These are phyloP conservation scores for Oreortyx pictus DNA, from an alignment of 2,797 vertebrate species.

Conservation along the genomic window DNA sequence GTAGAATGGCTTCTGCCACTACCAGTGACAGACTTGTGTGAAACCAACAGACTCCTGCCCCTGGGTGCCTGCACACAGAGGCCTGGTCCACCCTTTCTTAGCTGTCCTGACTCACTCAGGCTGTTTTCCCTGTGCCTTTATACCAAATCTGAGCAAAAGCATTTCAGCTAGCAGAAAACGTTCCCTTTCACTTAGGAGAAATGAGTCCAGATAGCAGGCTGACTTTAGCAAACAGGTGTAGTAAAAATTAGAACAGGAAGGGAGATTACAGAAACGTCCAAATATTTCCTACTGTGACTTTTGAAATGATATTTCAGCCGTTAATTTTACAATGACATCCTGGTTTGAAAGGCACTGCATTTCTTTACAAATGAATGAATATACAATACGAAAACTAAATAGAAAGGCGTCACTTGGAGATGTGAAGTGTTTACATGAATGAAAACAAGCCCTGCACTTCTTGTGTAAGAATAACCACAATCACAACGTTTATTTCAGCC, in stretches of 20 bases:
- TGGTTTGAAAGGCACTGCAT: slow-evolving; percentile 20
- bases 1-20: not conserved
- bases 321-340: slow-evolving; percentile 7
- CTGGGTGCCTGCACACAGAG: not conserved
- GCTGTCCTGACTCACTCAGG: not conserved
- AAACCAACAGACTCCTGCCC: not conserved
- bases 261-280: slow-evolving; percentile 1
- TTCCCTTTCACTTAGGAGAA: not conserved
- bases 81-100: not conserved
- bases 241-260: not conserved
- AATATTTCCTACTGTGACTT: slow-evolving; percentile 28
- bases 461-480: not conserved
- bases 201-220: not conserved
- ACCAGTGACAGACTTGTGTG: not conserved
- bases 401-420: slow-evolving; percentile 8
- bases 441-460: not conserved
- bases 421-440: slow-evolving; percentile 24
- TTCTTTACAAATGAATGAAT: slow-evolving; percentile 19
- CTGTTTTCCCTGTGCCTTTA: not conserved
- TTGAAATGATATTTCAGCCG: not conserved
- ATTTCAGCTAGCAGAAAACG: not conserved
- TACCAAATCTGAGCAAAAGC: not conserved
- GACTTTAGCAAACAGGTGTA: not conserved
- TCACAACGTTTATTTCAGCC: not conserved
- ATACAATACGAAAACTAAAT: slow-evolving; percentile 23